Base-by-base conservation (phyloP, 2,113 vertebrate species). In the Lynx canadensis region DNA sequence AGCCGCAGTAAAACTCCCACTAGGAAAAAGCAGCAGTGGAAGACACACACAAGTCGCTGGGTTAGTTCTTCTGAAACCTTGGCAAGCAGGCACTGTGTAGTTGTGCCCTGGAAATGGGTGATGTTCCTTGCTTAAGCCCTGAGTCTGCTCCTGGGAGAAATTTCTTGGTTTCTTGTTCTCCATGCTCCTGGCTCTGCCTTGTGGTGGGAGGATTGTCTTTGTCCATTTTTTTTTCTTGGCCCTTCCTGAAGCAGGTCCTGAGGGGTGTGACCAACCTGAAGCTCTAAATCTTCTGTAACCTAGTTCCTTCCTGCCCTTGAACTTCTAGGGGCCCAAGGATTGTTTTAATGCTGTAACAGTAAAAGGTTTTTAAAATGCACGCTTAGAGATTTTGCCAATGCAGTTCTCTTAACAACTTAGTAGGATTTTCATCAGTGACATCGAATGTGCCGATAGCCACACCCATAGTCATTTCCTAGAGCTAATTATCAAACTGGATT, bases 291-390 rank as follows among this genome's bases (percentile, higher is more conserved):
- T 78, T 85, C 84, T 41, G 25, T 90, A 38, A 79, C 55, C 18
- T 50, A 36, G 7, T 71, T 78, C 9, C 21, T 71, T 78, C 9
- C 21, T 85, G 13, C 19, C 60, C 69, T 94, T 79, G 81, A 94
- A 50, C 36, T 81, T 82, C 41, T 23, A 92, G 38, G 45, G n/a
- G 21, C 19, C 18, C 63, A 71, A 55, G 76, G 48, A 63, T 80
- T 92, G 45, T 81, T 69, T 84, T n/a, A 69, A 80, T 27, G 36
- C 48, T 38, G 18, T 60, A 31, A 76, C 6, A 19, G 8, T 29
- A 65, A 78, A 95, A 80, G 33, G 14, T 80, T 82, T 86, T 73
- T 19, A 21, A 95, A 90, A 80, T 52, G 80, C 71, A 96, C 18
- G 45, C 73, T 96, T 91, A 33, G 4, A 41, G 69, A 87, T 73